Evolutionary conservation across 2,888 invertebrate species (phyloP), one percentile per base, ranked within the genome.

Genomic region (Diadromus collaris): DNA sequence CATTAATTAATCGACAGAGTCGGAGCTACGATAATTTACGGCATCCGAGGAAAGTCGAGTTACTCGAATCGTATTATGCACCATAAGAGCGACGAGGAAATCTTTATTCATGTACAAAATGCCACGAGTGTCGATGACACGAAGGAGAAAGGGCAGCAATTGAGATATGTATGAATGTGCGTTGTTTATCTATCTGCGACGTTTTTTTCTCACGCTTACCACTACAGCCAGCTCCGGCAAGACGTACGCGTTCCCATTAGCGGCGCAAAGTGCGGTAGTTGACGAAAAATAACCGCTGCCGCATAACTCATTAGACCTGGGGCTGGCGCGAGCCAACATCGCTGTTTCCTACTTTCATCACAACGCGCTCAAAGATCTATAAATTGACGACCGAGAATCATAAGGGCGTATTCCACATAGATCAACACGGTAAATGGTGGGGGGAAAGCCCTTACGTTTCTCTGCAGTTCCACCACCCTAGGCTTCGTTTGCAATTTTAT

Each of bases 321-420:
- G 32, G 16, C 16, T 19, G 32, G n/a, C 10, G 54, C 24, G 56
- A 65, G 46, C 41, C 34, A 58, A 46, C 38, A 44, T 56, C 16
- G 44, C 41, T 6, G 58, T 58, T 65, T 65, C 73, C 64, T 65
- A 13, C 64, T 65, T 73, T 65, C 64, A 44, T 72, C 29, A 19
- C 54, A 56, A 64, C 63, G 5, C 44, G 7, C 72, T 3, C 3
- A 41, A 41, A 29, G 27, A 72, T 56, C 64, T 63, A 19, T 19
- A 7, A 29, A 48, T 48, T 19, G 19, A 41, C 38, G 10, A 6
- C 34, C 34, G 10, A 10, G 10, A 34, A 10, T 34, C 10, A 10
- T 10, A 34, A 10, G 6, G 10, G 34, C 10, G 34, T 10, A 34
- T 34, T 10, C 10, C 10, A 2, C 10, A 34, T 2, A 10, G 6